Conservation (phyloP, 1,140 invertebrate species). For the Pseudomyrmex pallidus region DNA sequence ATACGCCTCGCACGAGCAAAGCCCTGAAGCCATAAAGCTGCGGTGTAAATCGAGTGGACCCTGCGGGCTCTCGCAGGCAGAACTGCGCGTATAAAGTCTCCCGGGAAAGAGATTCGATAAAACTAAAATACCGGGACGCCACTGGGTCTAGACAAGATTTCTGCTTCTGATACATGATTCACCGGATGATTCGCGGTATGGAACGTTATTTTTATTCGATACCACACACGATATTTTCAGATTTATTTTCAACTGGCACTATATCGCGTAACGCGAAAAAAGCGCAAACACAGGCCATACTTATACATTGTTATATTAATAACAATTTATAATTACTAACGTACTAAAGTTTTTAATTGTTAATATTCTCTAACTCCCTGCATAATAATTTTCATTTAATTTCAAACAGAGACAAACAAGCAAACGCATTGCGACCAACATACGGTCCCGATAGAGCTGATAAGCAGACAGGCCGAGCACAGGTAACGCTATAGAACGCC, state of each 20-base stretch:
- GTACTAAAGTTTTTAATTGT: neutral
- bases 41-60: constrained; percentile 66
- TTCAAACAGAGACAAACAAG: constrained; percentile 13
- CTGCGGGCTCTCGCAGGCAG: constrained; percentile 51
- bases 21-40: constrained; percentile 61
- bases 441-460: constrained; percentile 42
- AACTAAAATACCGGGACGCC: constrained; percentile 55
- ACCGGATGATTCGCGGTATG: neutral
- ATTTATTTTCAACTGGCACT: neutral
- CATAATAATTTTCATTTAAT: constrained; percentile 29
- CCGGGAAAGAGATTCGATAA: constrained; percentile 56
- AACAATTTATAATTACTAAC: too few relatives aligned
- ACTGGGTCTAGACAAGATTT: constrained; percentile 48
- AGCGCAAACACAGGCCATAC: too few relatives aligned
- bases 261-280: neutral
- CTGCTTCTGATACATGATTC: constrained; percentile 34
- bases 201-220: constrained; percentile 21
- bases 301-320: too few relatives aligned
- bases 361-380: neutral
- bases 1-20: constrained; percentile 32
- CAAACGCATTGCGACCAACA: neutral
- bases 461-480: constrained; percentile 63
- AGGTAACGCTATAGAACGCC: constrained; percentile 35
- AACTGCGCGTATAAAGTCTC: constrained; percentile 38
- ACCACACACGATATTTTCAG: neutral